These are phyloP conservation scores for Myzus persicae DNA, from an alignment of 1,140 invertebrate species.

Conservation along the genomic window DNA sequence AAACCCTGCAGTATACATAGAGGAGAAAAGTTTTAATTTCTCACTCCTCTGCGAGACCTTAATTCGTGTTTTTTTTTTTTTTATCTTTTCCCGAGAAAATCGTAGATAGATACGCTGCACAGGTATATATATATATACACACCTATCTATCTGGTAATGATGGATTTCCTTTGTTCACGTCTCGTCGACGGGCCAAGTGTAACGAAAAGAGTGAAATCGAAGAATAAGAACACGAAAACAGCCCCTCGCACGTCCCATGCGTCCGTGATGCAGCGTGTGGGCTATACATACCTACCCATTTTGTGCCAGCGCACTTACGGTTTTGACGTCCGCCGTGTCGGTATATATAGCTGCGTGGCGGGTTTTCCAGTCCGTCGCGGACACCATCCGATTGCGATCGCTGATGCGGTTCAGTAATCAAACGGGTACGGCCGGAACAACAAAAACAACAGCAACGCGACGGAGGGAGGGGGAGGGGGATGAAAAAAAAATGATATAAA, in stretches of 20 bases:
- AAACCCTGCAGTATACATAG: background rate
- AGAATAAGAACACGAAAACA: background rate
- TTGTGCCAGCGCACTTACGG: background rate
- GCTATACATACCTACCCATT: background rate
- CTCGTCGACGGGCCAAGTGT: background rate
- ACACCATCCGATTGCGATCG: slow-evolving; percentile 31
- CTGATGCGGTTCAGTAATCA: slow-evolving; percentile 37
- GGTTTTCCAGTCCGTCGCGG: slow-evolving; percentile 33
- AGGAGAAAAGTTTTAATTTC: slow-evolving; percentile 22
- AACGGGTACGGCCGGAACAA: background rate
- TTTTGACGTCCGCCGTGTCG: background rate
- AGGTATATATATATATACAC: background rate
- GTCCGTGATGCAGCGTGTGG: background rate
- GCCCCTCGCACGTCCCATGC: background rate
- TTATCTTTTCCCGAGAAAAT: background rate
- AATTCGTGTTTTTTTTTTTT: slow-evolving; percentile 10
- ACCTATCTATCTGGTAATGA: background rate
- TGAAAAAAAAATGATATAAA: background rate
- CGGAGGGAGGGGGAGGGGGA: no score
- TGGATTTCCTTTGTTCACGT: slow-evolving; percentile 19
- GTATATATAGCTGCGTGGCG: background rate
- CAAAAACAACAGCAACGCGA: background rate
- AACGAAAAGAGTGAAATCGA: background rate
- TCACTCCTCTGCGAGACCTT: background rate
- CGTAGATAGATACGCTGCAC: background rate